phyloP scores from a whole-genome alignment of 2,888 invertebrate genomes.

The Tuberolachnus salignus region DNA sequence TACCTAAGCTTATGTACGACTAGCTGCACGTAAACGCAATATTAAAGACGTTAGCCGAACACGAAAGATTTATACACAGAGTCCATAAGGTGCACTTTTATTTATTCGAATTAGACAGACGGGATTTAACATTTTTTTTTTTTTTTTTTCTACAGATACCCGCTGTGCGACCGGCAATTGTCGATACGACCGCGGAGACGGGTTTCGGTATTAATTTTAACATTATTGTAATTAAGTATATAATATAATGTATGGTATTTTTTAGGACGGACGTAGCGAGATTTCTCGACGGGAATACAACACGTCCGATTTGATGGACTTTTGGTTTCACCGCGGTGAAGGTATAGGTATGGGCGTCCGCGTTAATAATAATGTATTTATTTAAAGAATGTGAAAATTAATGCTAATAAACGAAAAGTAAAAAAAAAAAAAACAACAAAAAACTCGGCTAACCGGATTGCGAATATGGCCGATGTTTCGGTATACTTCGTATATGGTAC shows the following conservation, averaged over 20 bases:
- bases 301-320: not conserved
- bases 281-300: constrained; percentile 1
- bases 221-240: too few species aligned
- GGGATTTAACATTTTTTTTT: too few species aligned
- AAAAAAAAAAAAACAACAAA: not conserved
- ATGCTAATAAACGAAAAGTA: constrained; percentile 10
- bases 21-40: too few species aligned
- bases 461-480: not conserved
- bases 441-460: constrained; percentile 28
- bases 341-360: too few species aligned
- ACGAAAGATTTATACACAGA: too few species aligned
- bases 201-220: not conserved
- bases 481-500: not conserved
- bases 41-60: too few species aligned
- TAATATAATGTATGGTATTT: not conserved
- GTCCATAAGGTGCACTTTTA: too few species aligned
- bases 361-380: not conserved
- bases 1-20: too few species aligned
- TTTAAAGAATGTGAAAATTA: constrained; percentile 9
- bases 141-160: too few species aligned
- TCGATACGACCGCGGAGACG: not conserved
- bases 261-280: not conserved
- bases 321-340: constrained; percentile 26
- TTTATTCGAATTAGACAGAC: too few species aligned
- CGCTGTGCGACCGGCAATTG: too few species aligned